A percentile compares a stretch with the other conserved stretches of the same genome.
phyloP scores from a whole-genome alignment of 2,888 invertebrate genomes.

The Drosophila crucigera region DNA sequence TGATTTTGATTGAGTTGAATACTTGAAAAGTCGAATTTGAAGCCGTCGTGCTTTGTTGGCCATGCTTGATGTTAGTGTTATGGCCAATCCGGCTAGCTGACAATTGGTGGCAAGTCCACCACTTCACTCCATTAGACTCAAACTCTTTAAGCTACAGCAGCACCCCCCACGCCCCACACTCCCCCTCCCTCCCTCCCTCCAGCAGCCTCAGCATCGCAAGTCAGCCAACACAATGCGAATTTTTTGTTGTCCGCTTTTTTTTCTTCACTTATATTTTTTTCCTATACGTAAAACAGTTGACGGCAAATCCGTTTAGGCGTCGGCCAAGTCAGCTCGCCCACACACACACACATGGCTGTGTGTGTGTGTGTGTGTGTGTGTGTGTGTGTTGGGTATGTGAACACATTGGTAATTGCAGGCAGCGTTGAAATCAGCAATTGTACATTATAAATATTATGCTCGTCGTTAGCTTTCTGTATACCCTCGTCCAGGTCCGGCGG shows the following conservation, averaged over 20 bases:
- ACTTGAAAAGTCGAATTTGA: constrained; percentile 3
- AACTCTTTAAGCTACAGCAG: constrained; percentile 23
- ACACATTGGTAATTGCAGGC: constrained; percentile 20
- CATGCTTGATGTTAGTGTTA: constrained; percentile 50
- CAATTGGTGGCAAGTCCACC: constrained; percentile 57
- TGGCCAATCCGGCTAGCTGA: constrained; percentile 48
- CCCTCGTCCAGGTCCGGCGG: background rate
- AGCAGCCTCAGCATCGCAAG: background rate
- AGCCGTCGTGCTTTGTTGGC: constrained; percentile 44
- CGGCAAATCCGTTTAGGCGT: constrained; percentile 59
- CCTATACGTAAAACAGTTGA: constrained; percentile 19
- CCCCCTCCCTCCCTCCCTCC: background rate
- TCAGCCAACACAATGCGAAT: constrained; percentile 40
- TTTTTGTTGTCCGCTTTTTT: constrained; percentile 10
- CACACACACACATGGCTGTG: constrained; percentile 20
- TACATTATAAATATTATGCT: constrained; percentile 27
- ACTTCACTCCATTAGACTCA: constrained; percentile 46
- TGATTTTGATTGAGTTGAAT: constrained; percentile 58
- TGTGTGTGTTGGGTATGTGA: constrained; percentile 16
- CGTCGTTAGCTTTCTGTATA: constrained; percentile 12
- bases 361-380: too few relatives aligned
- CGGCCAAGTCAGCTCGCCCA: constrained; percentile 35
- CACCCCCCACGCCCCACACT: background rate
- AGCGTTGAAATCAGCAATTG: constrained; percentile 39
- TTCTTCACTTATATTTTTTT: constrained; percentile 9